A percentile compares a stretch with the other conserved stretches of the same genome.
These are phyloP conservation scores for Felis chaus DNA, from an alignment of 2,113 vertebrate species.

Conservation along the genomic window DNA sequence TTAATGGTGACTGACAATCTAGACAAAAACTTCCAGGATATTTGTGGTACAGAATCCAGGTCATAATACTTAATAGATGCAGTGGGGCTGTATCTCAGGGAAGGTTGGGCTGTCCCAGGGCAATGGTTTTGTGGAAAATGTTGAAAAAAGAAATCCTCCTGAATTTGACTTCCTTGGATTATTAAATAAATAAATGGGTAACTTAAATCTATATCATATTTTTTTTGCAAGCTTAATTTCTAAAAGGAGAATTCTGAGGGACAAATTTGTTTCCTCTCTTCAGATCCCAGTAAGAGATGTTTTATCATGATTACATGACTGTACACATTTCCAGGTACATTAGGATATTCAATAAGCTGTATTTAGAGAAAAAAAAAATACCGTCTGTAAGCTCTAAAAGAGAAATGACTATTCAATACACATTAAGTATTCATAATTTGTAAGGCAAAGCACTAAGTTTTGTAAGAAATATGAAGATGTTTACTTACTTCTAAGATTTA, in stretches of 20 bases:
- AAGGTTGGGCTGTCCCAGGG: background rate
- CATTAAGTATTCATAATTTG: background rate
- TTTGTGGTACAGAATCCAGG: background rate
- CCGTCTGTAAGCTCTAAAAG: background rate
- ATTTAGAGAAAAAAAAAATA: background rate
- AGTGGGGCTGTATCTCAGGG: background rate
- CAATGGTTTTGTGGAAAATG: background rate
- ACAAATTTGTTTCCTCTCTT: background rate
- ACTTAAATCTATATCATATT: background rate
- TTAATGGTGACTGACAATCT: background rate
- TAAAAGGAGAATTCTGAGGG: background rate
- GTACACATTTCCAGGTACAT: background rate
- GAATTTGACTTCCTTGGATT: background rate
- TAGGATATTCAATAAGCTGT: background rate
- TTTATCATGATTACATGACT: background rate
- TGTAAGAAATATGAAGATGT: background rate
- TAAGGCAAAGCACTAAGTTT: background rate
- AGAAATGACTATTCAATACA: background rate
- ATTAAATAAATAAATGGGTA: background rate
- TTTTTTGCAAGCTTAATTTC: conserved; percentile 4
- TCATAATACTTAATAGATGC: background rate
- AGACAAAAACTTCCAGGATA: background rate
- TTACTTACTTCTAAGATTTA: background rate
- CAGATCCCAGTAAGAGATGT: background rate
- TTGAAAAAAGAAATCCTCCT: background rate